Base-by-base conservation (phyloP, 2,888 invertebrate species). In the Drosophila testacea region DNA sequence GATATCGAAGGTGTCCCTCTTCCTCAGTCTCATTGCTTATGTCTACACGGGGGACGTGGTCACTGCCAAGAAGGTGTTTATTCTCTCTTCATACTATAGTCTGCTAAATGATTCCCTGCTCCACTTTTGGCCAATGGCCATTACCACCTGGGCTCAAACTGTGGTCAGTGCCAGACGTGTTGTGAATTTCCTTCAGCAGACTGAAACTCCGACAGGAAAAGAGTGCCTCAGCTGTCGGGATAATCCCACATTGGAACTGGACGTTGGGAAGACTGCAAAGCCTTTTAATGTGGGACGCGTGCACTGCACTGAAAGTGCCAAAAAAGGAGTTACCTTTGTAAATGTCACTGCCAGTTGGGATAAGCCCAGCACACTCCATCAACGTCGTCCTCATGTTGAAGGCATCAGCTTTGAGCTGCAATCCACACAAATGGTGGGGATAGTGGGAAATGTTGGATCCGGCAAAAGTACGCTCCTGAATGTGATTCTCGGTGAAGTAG, bases 71-170 rank as follows among this genome's bases (percentile, higher is more conserved):
- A 95, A 95, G 91, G 94, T 96, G 0, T 97, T 97, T 89, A 95
- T 97, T n/a, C 94, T 96, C 42, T 95, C 96, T 38, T 95, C 97
- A 0, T 95, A 97, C 81, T 97, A 96, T 90, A 96, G 96, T 77
- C 95, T 96, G 28, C 91, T 97, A 7, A 95, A 96, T 47, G 94
- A 96, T 60, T 95, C 95, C 0, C 93, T 97, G 90, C 95, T 96
- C 0, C 95, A 97, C 50, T 97, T 96, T 90, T 95, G 97, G 81
- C 97, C 97, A 0, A 93, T 95, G 88, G 96, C 96, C 0, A 95
- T 97, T 36, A 95, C 96, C 0, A 95, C 95, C 79, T 94, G 95
- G 2, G 94, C 96, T 0, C 97, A 97, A 89, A 95, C 95, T 0
- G 93, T 95, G 48, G 95, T 97, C 0, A 96, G 96, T 44, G 94